These are phyloP conservation scores for Montipora sp. DNA, from an alignment of 64 coral and sea anemone genomes.

Conservation along the genomic window DNA sequence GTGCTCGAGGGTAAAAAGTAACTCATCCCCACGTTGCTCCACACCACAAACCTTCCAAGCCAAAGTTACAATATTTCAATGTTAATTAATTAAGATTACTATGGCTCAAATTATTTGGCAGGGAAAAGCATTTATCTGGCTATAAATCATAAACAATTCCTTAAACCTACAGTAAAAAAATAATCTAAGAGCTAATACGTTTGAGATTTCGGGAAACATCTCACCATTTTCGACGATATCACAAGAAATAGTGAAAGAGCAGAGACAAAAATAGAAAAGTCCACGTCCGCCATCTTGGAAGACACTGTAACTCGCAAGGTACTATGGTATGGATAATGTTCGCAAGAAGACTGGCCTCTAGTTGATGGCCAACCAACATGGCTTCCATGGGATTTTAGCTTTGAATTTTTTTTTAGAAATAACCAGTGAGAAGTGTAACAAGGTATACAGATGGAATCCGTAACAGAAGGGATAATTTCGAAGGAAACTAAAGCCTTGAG, in stretches of 20 bases:
- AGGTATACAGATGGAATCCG: not conserved
- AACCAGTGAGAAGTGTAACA: not conserved
- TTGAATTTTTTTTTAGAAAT: not conserved
- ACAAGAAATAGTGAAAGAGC: not conserved
- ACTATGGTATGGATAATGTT: not conserved
- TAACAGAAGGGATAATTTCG: not conserved
- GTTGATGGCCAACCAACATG: not conserved
- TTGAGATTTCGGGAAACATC: not conserved
- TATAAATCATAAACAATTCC: not conserved
- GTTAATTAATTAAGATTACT: too few species aligned
- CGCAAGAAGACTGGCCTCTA: not conserved
- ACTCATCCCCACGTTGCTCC: slow-evolving; percentile 48
- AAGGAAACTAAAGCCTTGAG: slow-evolving; percentile 32
- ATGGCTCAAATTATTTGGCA: not conserved
- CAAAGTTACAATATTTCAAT: not conserved
- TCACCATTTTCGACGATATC: slow-evolving; percentile 3
- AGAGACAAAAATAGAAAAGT: not conserved
- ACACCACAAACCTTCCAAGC: not conserved
- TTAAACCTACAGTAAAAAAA: not conserved
- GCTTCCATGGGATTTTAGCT: not conserved
- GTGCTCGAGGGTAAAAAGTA: slow-evolving; percentile 59
- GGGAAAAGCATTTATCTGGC: not conserved
- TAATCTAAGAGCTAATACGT: not conserved
- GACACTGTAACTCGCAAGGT: not conserved
- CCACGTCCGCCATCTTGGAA: slow-evolving; percentile 26